phyloP scores from a whole-genome alignment of 2,888 invertebrate species.

The Parnassius orleans region DNA sequence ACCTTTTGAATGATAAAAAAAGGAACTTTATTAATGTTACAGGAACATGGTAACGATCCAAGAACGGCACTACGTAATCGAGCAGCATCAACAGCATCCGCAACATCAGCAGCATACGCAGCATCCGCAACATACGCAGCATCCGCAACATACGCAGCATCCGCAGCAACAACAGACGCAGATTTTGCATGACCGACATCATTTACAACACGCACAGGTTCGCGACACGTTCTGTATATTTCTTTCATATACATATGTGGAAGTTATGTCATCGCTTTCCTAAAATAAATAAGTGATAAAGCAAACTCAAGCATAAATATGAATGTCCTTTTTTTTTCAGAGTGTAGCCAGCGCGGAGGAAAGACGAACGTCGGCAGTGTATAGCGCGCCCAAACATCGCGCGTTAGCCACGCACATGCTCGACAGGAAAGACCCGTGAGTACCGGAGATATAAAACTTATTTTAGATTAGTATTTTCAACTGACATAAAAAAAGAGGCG shows the following conservation, averaged over 20 bases:
- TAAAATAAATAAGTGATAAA: no score
- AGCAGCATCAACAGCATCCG: constrained; percentile 48
- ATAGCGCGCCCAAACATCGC: constrained; percentile 51
- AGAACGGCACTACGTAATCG: constrained; percentile 59
- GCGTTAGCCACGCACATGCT: constrained; percentile 50
- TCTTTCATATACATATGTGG: not conserved
- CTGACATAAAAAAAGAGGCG: no score
- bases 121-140: constrained; percentile 47
- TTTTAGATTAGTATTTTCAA: no score
- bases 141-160: constrained; percentile 43
- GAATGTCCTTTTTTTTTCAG: constrained; percentile 10
- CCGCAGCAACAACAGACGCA: constrained; percentile 39
- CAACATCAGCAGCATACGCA: constrained; percentile 37
- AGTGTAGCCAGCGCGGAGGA: constrained; percentile 37
- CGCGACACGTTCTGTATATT: not conserved
- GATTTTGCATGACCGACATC: constrained; percentile 52
- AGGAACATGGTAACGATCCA: constrained; percentile 56
- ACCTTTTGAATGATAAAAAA: not conserved
- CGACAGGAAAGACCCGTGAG: constrained; percentile 60
- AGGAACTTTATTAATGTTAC: not conserved
- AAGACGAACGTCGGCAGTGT: constrained; percentile 38
- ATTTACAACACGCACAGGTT: constrained; percentile 45
- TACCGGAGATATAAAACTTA: constrained; percentile 1
- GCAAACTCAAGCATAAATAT: no score
- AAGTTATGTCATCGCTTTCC: no score